Evolutionary conservation across 2,797 vertebrate species (phyloP).

Genomic region (Acanthiza pusilla): DNA sequence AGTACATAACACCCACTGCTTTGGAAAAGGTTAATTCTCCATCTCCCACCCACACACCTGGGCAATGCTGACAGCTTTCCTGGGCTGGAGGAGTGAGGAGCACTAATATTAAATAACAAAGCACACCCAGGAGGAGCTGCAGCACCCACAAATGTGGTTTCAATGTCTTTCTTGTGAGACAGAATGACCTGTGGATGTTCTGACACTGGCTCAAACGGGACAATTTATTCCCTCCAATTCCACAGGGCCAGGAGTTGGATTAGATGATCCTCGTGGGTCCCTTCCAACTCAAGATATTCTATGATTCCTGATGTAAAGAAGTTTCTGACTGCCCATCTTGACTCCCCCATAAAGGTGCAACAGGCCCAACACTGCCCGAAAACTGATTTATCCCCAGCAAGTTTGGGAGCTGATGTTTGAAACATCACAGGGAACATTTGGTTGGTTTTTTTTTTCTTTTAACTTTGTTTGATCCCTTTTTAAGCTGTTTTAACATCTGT

Average conservation of each 20-base stretch:
- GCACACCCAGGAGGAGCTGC: background rate
- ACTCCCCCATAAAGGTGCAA: background rate
- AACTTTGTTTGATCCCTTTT: background rate
- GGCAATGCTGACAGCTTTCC: background rate
- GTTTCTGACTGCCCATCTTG: background rate
- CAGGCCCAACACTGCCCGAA: background rate
- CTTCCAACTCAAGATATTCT: background rate
- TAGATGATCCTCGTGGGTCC: accelerated
- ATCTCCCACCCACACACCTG: background rate
- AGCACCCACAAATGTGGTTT: background rate
- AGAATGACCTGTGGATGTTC: background rate
- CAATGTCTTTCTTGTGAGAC: background rate
- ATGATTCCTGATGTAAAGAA: background rate
- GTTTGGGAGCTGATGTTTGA: background rate
- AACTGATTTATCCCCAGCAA: background rate
- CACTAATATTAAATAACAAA: background rate
- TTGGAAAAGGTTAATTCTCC: background rate
- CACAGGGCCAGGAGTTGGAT: background rate
- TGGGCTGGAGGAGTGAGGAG: background rate
- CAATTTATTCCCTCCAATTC: background rate
- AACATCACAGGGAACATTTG: background rate
- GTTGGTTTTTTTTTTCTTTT: background rate
- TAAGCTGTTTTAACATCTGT: background rate
- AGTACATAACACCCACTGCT: accelerated
- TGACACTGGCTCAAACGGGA: accelerated